A percentile compares a stretch with the other conserved stretches of the same genome.
phyloP scores from a whole-genome alignment of 2,113 vertebrate genomes.

The Rissa tridactyla region DNA sequence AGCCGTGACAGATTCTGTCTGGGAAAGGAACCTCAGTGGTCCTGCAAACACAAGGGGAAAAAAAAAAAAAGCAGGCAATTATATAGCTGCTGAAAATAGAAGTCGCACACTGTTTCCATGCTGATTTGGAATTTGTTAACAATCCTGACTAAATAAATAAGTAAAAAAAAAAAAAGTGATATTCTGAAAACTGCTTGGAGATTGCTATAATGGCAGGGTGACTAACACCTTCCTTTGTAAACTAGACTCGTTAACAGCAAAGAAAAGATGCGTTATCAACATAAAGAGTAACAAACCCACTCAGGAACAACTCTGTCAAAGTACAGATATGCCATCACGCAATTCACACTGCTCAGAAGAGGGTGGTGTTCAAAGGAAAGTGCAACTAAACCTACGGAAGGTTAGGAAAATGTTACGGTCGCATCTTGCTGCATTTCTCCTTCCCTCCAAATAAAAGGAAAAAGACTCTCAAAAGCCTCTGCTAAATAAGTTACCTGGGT shows the following conservation, averaged over 20 bases:
- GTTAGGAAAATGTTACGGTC: background rate
- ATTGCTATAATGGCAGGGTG: background rate
- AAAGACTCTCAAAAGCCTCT: background rate
- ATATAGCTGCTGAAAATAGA: background rate
- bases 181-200: background rate
- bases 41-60: conserved; percentile 46
- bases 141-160: background rate
- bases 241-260: background rate
- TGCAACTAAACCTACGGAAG: accelerated
- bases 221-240: background rate
- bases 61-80: background rate
- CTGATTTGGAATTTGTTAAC: background rate
- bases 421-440: background rate
- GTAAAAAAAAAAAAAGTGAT: no score
- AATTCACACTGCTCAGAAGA: background rate
- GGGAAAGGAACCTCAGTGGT: conserved; percentile 79
- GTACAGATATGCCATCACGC: accelerated
- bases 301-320: background rate
- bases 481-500: background rate
- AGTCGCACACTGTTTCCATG: background rate
- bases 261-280: background rate
- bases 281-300: background rate
- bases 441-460: background rate
- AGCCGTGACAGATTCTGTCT: conserved; percentile 80
- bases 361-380: background rate